Evolutionary conservation across 2,113 vertebrate species (phyloP).

Genomic region (Phaethornis superciliosus): DNA sequence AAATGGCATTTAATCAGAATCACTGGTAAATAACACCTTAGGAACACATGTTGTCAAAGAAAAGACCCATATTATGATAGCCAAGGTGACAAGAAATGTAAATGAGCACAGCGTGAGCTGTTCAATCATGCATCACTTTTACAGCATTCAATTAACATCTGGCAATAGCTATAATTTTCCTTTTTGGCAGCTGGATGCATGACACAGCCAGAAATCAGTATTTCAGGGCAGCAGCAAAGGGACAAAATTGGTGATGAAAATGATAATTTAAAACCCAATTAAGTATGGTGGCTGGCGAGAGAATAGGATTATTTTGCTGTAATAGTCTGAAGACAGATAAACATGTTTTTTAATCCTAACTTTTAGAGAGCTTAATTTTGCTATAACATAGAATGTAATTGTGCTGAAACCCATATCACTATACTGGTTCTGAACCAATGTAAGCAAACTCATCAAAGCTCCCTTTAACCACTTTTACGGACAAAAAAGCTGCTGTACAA

Average conservation of each 20-base stretch:
- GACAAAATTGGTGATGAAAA: not conserved
- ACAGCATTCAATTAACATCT: slow-evolving; percentile 47
- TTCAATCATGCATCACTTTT: slow-evolving; percentile 1
- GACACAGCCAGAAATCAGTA: not conserved
- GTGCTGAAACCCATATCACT: not conserved
- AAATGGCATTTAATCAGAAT: not conserved
- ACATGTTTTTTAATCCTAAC: not conserved
- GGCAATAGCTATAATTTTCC: slow-evolving; percentile 49
- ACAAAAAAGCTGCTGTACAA: not conserved
- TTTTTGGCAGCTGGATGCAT: slow-evolving; percentile 38
- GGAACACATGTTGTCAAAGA: slow-evolving; percentile 16
- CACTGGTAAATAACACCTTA: slow-evolving; percentile 24
- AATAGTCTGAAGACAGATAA: not conserved
- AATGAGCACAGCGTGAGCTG: not conserved
- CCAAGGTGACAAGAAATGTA: not conserved
- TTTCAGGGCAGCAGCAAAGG: not conserved
- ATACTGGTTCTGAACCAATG: not conserved
- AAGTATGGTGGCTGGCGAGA: not conserved
- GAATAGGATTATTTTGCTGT: not conserved
- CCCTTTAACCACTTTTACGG: not conserved
- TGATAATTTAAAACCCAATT: slow-evolving; percentile 50
- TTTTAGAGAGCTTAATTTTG: not conserved
- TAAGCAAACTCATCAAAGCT: not conserved
- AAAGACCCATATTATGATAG: not conserved
- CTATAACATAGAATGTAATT: not conserved